Evolutionary conservation across 2,113 vertebrate genomes (phyloP), one percentile per base, ranked within the genome.

Genomic region (Protobothrops mucrosquamatus): DNA sequence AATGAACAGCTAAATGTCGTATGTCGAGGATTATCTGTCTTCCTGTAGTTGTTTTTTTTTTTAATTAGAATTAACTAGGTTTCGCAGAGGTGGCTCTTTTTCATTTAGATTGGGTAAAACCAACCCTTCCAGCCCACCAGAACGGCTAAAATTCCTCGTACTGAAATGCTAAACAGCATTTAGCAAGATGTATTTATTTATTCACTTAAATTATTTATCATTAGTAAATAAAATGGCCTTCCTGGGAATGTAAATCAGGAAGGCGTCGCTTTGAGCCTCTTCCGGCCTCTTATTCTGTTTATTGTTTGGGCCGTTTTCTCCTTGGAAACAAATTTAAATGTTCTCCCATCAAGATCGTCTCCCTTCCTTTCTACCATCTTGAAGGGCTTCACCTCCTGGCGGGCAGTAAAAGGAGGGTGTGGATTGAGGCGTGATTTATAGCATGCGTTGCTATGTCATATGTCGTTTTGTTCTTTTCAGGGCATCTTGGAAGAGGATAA

Each of bases 401-500:
- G 87, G 20, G 52, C 14, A 48, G 56, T 12, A 26, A 11, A 8
- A 74, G 29, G 29, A 23, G 0, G 2, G 29, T 10, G 1, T 10
- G 51, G 23, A 4, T 34, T 6, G 0, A 2, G 26, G 89, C 3
- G 11, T 5, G 48, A 8, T 6, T 59, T 11, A 46, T 10, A 11
- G n/a, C 15, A 6, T 1, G 34, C 6, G 1, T 1, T 20, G 5
- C 4, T 92, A 1, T 43, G n/a, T 93, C 6, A 89, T 20, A 8
- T 29, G 1, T 34, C 2, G 54, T 2, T 1, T 54, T 15, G 54
- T 48, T 85, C 94, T 14, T 89, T 14, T 89, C 69, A 98, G 98
- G 97, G 97, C 94, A 23, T 97, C 43, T 87, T 98, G 85, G 97
- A 97, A 95, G 97, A 96, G 61, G 97, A 97, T 4, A 88, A 95